Base-by-base conservation (phyloP, 2,888 invertebrate species). In the Trimorus sp. region DNA sequence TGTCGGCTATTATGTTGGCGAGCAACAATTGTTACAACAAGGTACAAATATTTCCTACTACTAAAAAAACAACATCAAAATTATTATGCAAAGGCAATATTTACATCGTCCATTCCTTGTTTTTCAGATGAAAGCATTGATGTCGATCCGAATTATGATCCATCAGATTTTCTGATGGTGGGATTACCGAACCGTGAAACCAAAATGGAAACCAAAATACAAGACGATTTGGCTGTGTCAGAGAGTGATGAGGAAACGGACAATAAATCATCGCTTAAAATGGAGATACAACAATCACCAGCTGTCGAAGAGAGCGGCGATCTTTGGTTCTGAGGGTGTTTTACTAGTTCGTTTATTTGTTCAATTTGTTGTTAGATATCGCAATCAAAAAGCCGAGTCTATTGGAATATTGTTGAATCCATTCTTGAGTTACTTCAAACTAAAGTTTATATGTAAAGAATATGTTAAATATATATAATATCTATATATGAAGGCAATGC, bases 81-180 rank as follows among this genome's bases (percentile, higher is more conserved):
- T 58, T 16, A 38, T 12, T 60, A 11, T 49, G 15, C 53, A 42
- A 36, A 54, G 36, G 37, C 49, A 53, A 40, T 1, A 40, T 11
- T 40, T 11, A 4, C 11, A 40, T 40, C 11, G 1, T 40, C 40
- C 2, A 40, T 40, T 9, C 40, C 11, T 40, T 9, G 42, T 66
- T 37, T 70, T 66, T 53, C 37, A 77, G 60, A 95, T 86, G 95
- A 95, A 89, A 95, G 95, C 76, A 94, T 95, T 92, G 95, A 95
- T 85, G 94, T 95, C 26, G 97, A 97, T 92, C 95, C 96, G 0
- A 96, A 95, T 88, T 97, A 97, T 91, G 97, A 97, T 92, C 96
- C 97, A 0, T 96, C 97, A 0, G 97, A 97, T 91, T 96, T 97
- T 90, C 92, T 97, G 11, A 7, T 48, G 48, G 48, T 94, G 15